Evolutionary conservation across 92 coral and sea anemone species (phyloP).

Genomic region (Heteractis magnifica): DNA sequence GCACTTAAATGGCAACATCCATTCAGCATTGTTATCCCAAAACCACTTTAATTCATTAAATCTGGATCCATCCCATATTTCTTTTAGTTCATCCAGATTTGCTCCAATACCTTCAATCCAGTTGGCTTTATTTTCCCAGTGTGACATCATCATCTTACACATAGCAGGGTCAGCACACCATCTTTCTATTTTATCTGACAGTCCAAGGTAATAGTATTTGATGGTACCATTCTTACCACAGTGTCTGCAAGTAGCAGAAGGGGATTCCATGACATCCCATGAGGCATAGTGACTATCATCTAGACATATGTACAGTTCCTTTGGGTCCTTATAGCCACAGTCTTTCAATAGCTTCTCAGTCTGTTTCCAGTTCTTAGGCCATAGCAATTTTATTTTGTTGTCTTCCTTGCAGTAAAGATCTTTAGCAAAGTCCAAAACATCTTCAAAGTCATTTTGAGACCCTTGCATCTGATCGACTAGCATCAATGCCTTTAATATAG

Average conservation of each 20-base stretch:
- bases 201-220: slow-evolving; percentile 48
- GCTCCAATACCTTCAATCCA: slow-evolving; percentile 44
- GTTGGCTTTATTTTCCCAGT: slow-evolving; percentile 44
- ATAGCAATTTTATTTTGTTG: not conserved
- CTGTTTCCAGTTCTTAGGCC: slow-evolving; percentile 56
- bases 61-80: slow-evolving; percentile 54
- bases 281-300: slow-evolving; percentile 19
- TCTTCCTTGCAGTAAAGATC: slow-evolving; percentile 42
- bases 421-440: slow-evolving; percentile 37
- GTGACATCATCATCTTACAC: slow-evolving; percentile 55
- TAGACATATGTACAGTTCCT: slow-evolving; percentile 45
- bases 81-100: slow-evolving; percentile 28
- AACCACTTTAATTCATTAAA: slow-evolving; percentile 47
- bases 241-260: slow-evolving; percentile 35
- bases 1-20: slow-evolving; percentile 57
- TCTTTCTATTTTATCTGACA: slow-evolving; percentile 40
- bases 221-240: slow-evolving; percentile 47
- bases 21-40: slow-evolving; percentile 44
- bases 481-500: slow-evolving; percentile 4
- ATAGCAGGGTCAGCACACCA: slow-evolving; percentile 38
- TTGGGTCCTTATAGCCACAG: slow-evolving; percentile 49
- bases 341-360: slow-evolving; percentile 29
- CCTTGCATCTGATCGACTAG: slow-evolving; percentile 25
- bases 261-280: slow-evolving; percentile 47
- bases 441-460: slow-evolving; percentile 36